Percentiles rank a stretch among this genome's conserved stretches.
phyloP scores from a whole-genome alignment of 23 tunicate species.

The Clavelina lepadiformis region DNA sequence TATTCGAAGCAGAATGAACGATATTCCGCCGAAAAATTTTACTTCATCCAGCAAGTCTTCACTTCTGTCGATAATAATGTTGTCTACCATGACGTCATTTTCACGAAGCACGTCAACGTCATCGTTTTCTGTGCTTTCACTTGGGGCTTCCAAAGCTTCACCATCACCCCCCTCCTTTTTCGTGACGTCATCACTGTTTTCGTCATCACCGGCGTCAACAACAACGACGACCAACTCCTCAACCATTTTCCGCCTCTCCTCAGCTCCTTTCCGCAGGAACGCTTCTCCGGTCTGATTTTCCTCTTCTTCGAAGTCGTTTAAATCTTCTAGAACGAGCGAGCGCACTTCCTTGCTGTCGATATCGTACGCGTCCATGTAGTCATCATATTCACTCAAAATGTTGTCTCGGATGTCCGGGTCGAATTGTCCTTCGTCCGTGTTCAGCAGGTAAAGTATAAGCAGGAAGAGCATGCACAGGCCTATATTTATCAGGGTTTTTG shows the following conservation, averaged over 20 bases:
- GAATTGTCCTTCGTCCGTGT: slow-evolving; percentile 19
- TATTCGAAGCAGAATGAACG: too few species aligned
- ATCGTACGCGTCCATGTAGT: slow-evolving; percentile 34
- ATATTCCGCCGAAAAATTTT: too few species aligned
- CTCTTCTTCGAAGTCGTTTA: slow-evolving; percentile 9
- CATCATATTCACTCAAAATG: slow-evolving; percentile 41
- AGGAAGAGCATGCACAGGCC: slow-evolving; percentile 32
- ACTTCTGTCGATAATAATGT: slow-evolving; percentile 67
- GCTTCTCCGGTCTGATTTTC: slow-evolving; percentile 6
- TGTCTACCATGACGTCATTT: slow-evolving; percentile 62
- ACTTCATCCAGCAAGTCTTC: slow-evolving; percentile 54
- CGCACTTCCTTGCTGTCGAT: not conserved
- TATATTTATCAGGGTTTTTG: slow-evolving; percentile 18
- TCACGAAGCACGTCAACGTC: slow-evolving; percentile 73
- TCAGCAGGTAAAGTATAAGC: slow-evolving; percentile 33
- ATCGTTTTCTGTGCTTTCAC: slow-evolving; percentile 44
- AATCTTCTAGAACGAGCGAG: not conserved
- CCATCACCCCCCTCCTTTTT: slow-evolving; percentile 9
- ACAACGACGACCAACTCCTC: slow-evolving; percentile 44
- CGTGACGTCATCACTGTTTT: not conserved
- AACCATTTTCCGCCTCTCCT: slow-evolving; percentile 20
- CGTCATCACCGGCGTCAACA: slow-evolving; percentile 23
- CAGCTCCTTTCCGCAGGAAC: slow-evolving; percentile 14
- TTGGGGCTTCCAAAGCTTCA: slow-evolving; percentile 62
- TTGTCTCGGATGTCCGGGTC: slow-evolving; percentile 19